A percentile compares a stretch with the other conserved stretches of the same genome.
These are phyloP conservation scores for Dysdera silvatica DNA, from an alignment of 1,140 invertebrate genomes.

Conservation along the genomic window DNA sequence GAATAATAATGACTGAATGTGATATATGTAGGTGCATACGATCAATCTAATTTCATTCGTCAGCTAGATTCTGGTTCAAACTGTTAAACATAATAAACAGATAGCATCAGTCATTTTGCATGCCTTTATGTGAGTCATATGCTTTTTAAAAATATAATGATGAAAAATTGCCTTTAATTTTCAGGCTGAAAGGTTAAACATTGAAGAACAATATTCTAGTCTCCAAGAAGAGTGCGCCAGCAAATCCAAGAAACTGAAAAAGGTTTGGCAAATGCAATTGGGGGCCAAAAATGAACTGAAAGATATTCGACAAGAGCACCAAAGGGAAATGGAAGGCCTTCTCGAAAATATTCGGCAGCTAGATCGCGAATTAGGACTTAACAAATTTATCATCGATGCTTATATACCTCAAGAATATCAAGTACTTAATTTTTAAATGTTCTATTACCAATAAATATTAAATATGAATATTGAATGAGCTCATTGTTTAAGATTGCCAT, in stretches of 20 bases:
- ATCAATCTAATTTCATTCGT: too few relatives aligned
- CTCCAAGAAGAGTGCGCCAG: conserved; percentile 87
- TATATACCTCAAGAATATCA: conserved; percentile 90
- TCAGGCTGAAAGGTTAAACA: conserved; percentile 79
- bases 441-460: too few relatives aligned
- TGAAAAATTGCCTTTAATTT: not conserved
- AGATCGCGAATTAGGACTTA: conserved; percentile 79
- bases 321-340: conserved; percentile 90
- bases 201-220: conserved; percentile 91
- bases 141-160: too few relatives aligned
- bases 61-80: too few relatives aligned
- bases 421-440: too few relatives aligned
- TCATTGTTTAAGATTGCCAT: too few relatives aligned
- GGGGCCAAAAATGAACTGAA: conserved; percentile 75
- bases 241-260: conserved; percentile 87
- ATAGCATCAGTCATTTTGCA: too few relatives aligned
- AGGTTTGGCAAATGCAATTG: conserved; percentile 70
- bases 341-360: conserved; percentile 84
- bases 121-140: too few relatives aligned
- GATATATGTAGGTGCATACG: too few relatives aligned
- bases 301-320: conserved; percentile 87
- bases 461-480: too few relatives aligned
- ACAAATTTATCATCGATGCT: conserved; percentile 69
- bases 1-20: too few relatives aligned
- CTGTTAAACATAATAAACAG: too few relatives aligned